Base-by-base conservation (phyloP, 1,140 invertebrate species). In the Plutomurus gul region DNA sequence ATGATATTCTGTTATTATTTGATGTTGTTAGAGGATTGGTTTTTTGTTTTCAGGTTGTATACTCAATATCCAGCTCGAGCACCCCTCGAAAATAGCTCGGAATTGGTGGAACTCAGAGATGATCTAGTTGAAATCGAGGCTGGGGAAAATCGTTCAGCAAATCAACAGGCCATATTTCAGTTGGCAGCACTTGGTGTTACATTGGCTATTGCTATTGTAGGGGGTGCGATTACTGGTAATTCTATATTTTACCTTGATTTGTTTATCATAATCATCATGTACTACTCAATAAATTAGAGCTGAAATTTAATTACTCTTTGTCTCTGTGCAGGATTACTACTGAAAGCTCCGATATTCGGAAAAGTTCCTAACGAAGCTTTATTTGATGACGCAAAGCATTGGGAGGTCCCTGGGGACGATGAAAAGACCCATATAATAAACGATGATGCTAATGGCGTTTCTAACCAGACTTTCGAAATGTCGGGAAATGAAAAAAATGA, bases 201-300 rank as follows among this genome's bases (percentile, higher is more conserved):
- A 0, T 65, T 96, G 1, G 85, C 85, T 8, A 88, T 94, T 30
- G 91, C 94, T 46, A 87, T 94, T 37, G 88, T 91, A 73, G 91
- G 92, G n/a, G 95, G 95, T 56, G 84, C 92, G 80, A 80, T 95
- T 75, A 94, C 94, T 87, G 95, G 95, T 95, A 87, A 78, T 10
- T 20, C 25, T 13, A 51, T 27, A 27, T 16, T 75, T 36, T 30
- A 82, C 11, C 5, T 33, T 33, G 16, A 13, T 60, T n/a, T 60
- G 33, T 51, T 18, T 22, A 46, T 70, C 5, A 25, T 18, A 27
- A 7, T 10, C 13, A 56, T 30, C 4, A 22, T 30, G 20, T 22
- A 4, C 27, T n/a, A n/a, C n/a, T n/a, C n/a, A n/a, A n/a, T n/a
- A n/a, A 25, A 37, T 30, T 76, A 10, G 27, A 18, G n/a, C 13